Evolutionary conservation across 2,113 vertebrate species (phyloP).

Genomic region (Perognathus longimembris): DNA sequence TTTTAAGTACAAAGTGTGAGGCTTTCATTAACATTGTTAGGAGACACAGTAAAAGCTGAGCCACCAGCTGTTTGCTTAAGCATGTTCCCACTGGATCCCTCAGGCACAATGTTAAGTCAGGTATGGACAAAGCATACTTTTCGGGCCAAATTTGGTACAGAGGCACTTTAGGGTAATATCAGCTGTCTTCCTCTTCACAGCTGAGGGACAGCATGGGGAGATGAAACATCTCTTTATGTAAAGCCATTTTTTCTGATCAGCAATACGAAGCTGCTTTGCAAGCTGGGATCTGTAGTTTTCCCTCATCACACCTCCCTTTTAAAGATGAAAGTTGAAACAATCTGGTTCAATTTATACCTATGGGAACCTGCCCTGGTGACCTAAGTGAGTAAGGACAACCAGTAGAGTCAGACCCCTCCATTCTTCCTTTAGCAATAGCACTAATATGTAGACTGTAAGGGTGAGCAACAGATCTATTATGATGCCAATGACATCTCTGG

Average conservation of each 20-base stretch:
- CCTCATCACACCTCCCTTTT: not conserved
- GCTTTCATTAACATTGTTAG: slow-evolving; percentile 46
- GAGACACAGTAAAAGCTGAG: slow-evolving; percentile 59
- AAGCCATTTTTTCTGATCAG: not conserved
- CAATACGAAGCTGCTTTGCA: slow-evolving; percentile 9
- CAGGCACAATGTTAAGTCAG: slow-evolving; percentile 40
- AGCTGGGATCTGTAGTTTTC: slow-evolving; percentile 44
- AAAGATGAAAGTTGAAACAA: slow-evolving; percentile 42
- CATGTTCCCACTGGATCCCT: slow-evolving; percentile 33
- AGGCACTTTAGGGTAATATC: not conserved
- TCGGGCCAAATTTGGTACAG: not conserved
- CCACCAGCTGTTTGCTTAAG: slow-evolving; percentile 70
- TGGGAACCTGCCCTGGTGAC: slow-evolving; percentile 34
- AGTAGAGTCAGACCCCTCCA: slow-evolving; percentile 22
- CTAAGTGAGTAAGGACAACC: not conserved
- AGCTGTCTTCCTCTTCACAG: not conserved
- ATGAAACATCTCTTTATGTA: slow-evolving; percentile 64
- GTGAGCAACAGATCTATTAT: slow-evolving; percentile 26
- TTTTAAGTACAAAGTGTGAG: slow-evolving; percentile 64
- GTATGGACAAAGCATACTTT: slow-evolving; percentile 42
- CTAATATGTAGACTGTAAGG: not conserved
- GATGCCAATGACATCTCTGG: slow-evolving; percentile 49
- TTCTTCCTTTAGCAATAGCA: slow-evolving; percentile 46
- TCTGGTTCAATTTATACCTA: not conserved
- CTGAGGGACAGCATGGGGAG: slow-evolving; percentile 33